Base-by-base conservation (phyloP, 2,888 invertebrate species). In the Hipparchia sbordonii region DNA sequence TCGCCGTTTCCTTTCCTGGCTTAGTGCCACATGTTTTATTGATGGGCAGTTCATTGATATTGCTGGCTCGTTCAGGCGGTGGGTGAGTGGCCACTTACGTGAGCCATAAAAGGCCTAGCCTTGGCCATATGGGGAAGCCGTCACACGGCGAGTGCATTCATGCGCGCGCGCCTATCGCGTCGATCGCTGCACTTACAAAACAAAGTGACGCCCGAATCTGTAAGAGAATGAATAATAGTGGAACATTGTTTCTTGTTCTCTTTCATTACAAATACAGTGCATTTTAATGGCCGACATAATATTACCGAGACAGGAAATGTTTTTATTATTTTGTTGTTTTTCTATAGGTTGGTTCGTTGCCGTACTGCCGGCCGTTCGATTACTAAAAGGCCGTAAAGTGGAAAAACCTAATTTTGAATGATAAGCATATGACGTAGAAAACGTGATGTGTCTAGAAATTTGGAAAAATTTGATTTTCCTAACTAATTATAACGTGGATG, bases 1-100 rank as follows among this genome's bases (percentile, higher is more conserved):
- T 90, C 89, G 87, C 88, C 83, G 88, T 89, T 92, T 91, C 93
- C 93, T 93, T 93, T 92, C 86, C 89, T 90, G 93, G 92, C 91
- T 86, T 82, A 86, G 86, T 87, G 91, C 90, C 92, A 91, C 90
- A 93, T 93, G 93, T 93, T 93, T 93, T 93, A 93, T 93, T 93
- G 93, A 93, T 93, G 90, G 89, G 84, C 88, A 87, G 92, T 93
- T 93, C 93, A 93, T 93, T 93, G 93, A 93, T 93, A 93, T 93
- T 90, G 88, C 88, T 90, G 88, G 86, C 92, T 92, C 92, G 93
- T 93, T 93, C 92, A 92, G 89, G 81, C 84, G 87, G 87, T 88
- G 90, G 93, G 92, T 92, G 93, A 93, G 89, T 93, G 92, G 87
- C 92, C 93, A 93, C 92, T 93, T 93, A 93, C 87, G 89, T 87